Evolutionary conservation across 2,888 invertebrate species (phyloP).

Genomic region (Mythimna albipuncta): DNA sequence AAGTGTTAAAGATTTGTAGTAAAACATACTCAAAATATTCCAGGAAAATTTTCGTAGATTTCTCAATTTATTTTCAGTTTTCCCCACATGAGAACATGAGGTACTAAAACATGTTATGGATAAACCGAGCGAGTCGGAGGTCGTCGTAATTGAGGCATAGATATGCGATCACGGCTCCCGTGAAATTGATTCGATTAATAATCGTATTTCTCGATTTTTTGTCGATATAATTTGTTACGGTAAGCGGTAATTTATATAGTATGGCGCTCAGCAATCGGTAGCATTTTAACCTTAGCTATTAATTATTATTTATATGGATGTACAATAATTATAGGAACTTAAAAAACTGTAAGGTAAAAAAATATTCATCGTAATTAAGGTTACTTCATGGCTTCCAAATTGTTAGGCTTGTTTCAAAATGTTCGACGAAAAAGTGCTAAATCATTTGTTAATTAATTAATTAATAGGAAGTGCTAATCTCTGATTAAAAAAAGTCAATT

Average conservation of each 20-base stretch:
- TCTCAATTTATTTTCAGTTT: slow-evolving; percentile 12
- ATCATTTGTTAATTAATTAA: slow-evolving; percentile 30
- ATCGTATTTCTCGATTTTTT: slow-evolving; percentile 78
- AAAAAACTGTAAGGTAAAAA: slow-evolving; percentile 36
- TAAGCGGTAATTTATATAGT: slow-evolving; percentile 73
- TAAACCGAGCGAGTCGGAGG: slow-evolving; percentile 70
- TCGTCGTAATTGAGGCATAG: slow-evolving; percentile 72
- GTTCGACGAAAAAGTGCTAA: slow-evolving; percentile 12
- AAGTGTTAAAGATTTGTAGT: neutral
- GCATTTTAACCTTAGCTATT: slow-evolving; percentile 57
- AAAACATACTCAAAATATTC: neutral
- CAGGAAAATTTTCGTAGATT: neutral
- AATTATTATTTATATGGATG: slow-evolving; percentile 54
- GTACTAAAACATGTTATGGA: slow-evolving; percentile 17
- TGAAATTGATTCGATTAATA: slow-evolving; percentile 80
- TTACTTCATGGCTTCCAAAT: slow-evolving; percentile 1
- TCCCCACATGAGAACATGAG: neutral
- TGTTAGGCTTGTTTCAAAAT: slow-evolving; percentile 1
- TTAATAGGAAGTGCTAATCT: slow-evolving; percentile 9
- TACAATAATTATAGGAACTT: slow-evolving; percentile 43
- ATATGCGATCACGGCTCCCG: slow-evolving; percentile 76
- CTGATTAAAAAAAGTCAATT: slow-evolving; percentile 10
- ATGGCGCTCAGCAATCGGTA: slow-evolving; percentile 64
- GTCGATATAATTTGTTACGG: slow-evolving; percentile 71
- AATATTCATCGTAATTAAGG: slow-evolving; percentile 27